These are phyloP conservation scores for Tachycineta bicolor DNA, from an alignment of 2,113 vertebrate genomes.

Conservation along the genomic window DNA sequence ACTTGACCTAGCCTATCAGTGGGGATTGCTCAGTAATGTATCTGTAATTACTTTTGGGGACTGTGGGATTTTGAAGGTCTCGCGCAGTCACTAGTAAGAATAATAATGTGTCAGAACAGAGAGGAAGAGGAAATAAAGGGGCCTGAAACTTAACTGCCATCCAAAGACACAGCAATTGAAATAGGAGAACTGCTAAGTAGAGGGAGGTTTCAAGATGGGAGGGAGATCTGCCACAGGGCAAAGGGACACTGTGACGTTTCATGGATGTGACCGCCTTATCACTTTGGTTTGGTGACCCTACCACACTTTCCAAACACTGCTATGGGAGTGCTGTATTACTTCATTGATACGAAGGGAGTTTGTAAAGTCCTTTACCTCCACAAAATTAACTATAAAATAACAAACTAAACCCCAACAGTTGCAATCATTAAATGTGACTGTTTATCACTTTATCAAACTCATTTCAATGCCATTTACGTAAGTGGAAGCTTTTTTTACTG, in stretches of 20 bases:
- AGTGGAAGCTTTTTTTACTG: background rate
- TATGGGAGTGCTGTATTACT: background rate
- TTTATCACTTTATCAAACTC: constrained; percentile 19
- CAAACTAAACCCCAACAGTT: background rate
- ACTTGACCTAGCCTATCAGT: background rate
- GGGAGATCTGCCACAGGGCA: background rate
- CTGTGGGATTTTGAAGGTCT: background rate
- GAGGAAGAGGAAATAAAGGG: background rate
- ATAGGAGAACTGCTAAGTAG: background rate
- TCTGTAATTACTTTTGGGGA: constrained; percentile 11
- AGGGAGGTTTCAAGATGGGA: background rate
- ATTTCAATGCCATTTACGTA: constrained; percentile 16
- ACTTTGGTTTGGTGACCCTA: background rate
- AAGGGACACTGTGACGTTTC: background rate
- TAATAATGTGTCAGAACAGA: background rate
- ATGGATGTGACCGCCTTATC: background rate
- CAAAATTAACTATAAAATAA: constrained; percentile 12
- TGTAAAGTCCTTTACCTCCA: background rate
- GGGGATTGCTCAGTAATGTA: background rate
- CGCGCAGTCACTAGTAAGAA: background rate
- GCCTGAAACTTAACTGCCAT: background rate
- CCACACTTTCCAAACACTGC: background rate
- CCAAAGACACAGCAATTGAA: background rate
- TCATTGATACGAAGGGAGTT: background rate
- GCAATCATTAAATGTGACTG: background rate